Base-by-base conservation (phyloP, 2,888 invertebrate genomes). In the Diadegma fenestrale region DNA sequence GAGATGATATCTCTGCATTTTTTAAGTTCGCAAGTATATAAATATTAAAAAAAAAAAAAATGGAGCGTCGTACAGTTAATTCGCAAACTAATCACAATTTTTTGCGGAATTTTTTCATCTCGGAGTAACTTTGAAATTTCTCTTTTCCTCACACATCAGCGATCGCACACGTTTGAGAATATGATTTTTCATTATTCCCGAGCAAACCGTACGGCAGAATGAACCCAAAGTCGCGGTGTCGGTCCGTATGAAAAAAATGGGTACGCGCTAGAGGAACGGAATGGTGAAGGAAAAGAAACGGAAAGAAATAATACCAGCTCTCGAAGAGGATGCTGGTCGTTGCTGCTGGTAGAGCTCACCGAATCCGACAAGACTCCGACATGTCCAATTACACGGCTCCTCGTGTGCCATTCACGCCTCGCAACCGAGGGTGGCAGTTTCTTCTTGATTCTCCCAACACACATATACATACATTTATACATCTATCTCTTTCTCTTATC, bases 321-420 rank as follows among this genome's bases (percentile, higher is more conserved):
- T 54, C 30, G 75, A 64, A 51, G 80, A 61, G 37, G 75, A 77
- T 81, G 81, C 84, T 78, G 78, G 80, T 68, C 41, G 79, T 63
- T 80, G 69, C 51, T 79, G 78, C 61, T 78, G 78, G 43, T 76
- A 68, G 77, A 82, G 80, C 85, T 85, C 85, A 85, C 71, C 82
- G 80, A 85, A 80, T 76, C 80, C 80, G 82, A 85, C 87, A 85
- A 85, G 87, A 87, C 88, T 89, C 80, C 89, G 88, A 91, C 92
- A 88, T 89, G 89, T 90, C 88, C 89, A 92, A 92, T 92, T 92
- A 91, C 89, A 90, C 88, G 90, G 85, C 80, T 85, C 86, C 84
- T 86, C 87, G 90, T 88, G 88, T 88, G 88, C 86, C 88, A 88
- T 90, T 89, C 89, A 88, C 90, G 88, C 90, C 87, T 88, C 84